Base-by-base conservation (phyloP, 2,113 vertebrate genomes). In the Hypanus sabinus region DNA sequence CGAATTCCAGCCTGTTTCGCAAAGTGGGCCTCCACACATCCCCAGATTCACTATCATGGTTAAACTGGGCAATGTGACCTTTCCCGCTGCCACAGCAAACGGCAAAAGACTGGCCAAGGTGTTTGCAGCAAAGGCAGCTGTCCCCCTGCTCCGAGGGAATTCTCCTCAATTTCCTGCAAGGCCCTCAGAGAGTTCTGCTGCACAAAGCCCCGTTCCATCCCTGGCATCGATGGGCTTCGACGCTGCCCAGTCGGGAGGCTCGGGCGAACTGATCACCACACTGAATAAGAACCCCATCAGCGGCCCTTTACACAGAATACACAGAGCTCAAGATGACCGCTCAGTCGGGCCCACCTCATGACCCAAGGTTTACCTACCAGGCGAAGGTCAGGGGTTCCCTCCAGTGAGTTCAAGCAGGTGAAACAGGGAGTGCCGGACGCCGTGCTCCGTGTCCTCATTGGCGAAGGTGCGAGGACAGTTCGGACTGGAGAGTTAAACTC, bases 311-410 rank as follows among this genome's bases (percentile, higher is more conserved):
- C n/a, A n/a, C n/a, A 81, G 99, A 99, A 62, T 99, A 99, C 0
- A 98, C 98, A 0, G 99, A 99, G 94, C 99, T 99, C 95, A 98
- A 98, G 36, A 95, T 99, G 95, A 97, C 99, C 0, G 97, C 98
- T 76, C 99, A 99, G 96, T 97, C 97, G 0, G 99, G 99, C 93
- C 98, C 97, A 0, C 97, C 98, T 3, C 99, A 99, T 0, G 98
- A 99, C 85, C 99, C 99, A 57, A 98, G 98, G 96, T 99, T 99
- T 83, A 97, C 99, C 22, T 99, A 99, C 94, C 99, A 99, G 95
- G 99, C 99, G 0, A 99, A 99, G 95, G 97, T 99, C 0, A 99
- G 99, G 10, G 99, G 98, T 99, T 99, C 96, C 99, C 99, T 0
- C 96, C 99, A 0, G 98, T 99, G 0, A 98, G 97, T 0, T 98